Conservation (phyloP, 2,113 vertebrate species). For the Pangasianodon hypophthalmus region DNA sequence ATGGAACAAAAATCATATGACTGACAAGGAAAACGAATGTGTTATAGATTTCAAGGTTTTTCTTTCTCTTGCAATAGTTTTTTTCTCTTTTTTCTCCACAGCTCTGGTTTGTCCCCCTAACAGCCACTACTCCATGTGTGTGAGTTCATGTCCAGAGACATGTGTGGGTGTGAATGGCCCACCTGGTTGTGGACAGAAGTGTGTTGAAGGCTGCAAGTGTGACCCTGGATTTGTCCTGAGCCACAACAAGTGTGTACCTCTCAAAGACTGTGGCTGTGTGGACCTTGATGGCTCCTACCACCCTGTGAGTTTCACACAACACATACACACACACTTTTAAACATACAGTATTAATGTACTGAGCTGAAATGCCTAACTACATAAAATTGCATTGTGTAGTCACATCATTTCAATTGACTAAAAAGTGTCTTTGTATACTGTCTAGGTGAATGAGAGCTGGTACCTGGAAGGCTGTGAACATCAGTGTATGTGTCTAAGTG, state of each 20-base stretch:
- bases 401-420: neutral
- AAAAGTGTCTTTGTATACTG: slow-evolving; percentile 14
- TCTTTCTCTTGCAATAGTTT: slow-evolving; percentile 50
- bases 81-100: slow-evolving; percentile 54
- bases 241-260: slow-evolving; percentile 66
- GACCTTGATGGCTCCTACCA: slow-evolving; percentile 68
- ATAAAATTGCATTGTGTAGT: neutral
- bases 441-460: slow-evolving; percentile 73
- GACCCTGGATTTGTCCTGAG: slow-evolving; percentile 76
- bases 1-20: neutral
- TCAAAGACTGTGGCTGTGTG: slow-evolving; percentile 76
- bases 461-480: slow-evolving; percentile 71
- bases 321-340: slow-evolving; percentile 50
- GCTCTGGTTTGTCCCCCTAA: slow-evolving; percentile 75
- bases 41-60: neutral
- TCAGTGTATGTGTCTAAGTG: slow-evolving; percentile 72
- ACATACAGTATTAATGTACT: neutral
- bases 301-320: slow-evolving; percentile 70
- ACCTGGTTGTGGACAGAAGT: slow-evolving; percentile 65
- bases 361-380: neutral
- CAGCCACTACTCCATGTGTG: slow-evolving; percentile 78
- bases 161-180: slow-evolving; percentile 65
- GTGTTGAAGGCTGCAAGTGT: slow-evolving; percentile 77
- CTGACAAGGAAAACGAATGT: neutral
- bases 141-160: slow-evolving; percentile 72